Evolutionary conservation across 2,113 vertebrate genomes (phyloP).

Genomic region (Ailuropoda melanoleuca): DNA sequence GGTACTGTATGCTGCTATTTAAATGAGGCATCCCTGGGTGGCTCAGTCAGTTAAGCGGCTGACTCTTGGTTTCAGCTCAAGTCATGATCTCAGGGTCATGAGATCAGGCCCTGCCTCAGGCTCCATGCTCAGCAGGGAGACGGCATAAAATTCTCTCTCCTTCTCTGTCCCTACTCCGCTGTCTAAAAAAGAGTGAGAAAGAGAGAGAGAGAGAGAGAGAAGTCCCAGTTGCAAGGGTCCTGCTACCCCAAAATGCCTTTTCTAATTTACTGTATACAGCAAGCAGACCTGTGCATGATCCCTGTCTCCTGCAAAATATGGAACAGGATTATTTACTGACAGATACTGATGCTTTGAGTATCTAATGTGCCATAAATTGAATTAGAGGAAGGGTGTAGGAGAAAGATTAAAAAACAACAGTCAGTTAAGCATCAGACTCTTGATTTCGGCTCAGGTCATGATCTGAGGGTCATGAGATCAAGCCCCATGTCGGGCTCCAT

Average conservation of each 20-base stretch:
- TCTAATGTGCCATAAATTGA: not conserved
- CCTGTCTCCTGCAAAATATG: not conserved
- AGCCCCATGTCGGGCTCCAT: accelerated
- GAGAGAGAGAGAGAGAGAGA: not conserved
- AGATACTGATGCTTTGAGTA: not conserved
- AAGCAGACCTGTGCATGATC: not conserved
- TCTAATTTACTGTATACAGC: not conserved
- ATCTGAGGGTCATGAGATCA: not conserved
- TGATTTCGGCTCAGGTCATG: not conserved
- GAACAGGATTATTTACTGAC: not conserved
- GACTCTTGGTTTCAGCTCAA: not conserved
- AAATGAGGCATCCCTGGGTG: not conserved
- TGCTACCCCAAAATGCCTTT: not conserved
- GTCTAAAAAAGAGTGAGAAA: not conserved
- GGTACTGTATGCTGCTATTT: not conserved
- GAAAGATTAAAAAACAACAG: not conserved
- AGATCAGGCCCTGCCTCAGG: not conserved
- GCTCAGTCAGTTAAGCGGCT: not conserved
- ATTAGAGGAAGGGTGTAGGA: not conserved
- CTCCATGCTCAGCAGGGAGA: not conserved
- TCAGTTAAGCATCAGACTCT: not conserved
- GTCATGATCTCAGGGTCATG: not conserved
- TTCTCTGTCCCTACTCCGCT: not conserved
- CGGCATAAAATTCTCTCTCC: not conserved
- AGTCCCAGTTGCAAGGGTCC: not conserved